Conservation (phyloP, 2,113 vertebrate genomes). For the Bombycilla garrulus region DNA sequence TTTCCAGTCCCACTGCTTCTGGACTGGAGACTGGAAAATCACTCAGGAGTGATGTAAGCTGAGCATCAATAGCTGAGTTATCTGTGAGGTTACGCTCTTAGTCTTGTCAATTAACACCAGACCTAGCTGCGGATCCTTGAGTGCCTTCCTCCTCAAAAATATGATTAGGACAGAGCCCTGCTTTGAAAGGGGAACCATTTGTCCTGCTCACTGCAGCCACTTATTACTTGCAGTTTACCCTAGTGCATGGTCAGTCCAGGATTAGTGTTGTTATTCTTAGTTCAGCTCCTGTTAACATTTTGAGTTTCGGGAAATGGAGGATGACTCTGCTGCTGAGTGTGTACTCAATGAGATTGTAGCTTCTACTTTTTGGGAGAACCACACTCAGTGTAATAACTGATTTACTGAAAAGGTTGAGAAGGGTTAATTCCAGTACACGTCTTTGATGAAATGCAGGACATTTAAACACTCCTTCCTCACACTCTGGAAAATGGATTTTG, state of each 20-base stretch:
- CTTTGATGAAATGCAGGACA: background rate
- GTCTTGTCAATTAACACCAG: background rate
- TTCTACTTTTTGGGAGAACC: background rate
- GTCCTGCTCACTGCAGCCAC: background rate
- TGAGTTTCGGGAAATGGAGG: background rate
- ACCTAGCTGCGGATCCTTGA: background rate
- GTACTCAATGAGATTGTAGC: rapidly evolving
- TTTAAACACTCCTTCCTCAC: background rate
- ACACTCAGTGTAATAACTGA: background rate
- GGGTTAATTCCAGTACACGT: background rate
- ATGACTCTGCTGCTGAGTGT: background rate
- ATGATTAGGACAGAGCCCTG: background rate
- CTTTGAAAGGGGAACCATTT: background rate
- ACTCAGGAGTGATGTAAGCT: background rate
- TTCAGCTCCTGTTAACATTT: background rate
- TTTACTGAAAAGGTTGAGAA: background rate
- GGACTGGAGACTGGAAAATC: background rate
- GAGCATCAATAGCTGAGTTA: background rate
- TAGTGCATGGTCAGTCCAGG: background rate
- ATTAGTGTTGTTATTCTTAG: background rate
- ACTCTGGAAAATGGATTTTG: background rate
- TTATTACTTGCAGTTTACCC: background rate
- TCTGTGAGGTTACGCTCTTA: background rate
- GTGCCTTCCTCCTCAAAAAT: background rate
- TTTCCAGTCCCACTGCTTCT: background rate